Evolutionary conservation across 64 coral and sea anemone genomes (phyloP).

Genomic region (Montipora cactus): DNA sequence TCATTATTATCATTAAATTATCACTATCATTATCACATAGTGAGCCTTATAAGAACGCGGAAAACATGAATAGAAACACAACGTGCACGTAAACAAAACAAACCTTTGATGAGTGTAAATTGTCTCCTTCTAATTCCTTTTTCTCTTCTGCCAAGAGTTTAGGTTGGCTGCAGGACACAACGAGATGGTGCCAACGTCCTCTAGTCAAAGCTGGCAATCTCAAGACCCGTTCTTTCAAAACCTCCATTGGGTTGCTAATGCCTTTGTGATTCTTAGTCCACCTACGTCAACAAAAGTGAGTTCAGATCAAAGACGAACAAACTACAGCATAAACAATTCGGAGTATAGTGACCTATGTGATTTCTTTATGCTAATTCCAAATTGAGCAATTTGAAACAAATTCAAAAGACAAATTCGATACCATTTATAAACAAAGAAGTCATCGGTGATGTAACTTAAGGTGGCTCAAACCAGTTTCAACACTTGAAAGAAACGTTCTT

Average conservation of each 20-base stretch:
- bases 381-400: no score
- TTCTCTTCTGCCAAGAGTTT: slow-evolving; percentile 18
- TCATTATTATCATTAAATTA: no score
- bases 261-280: slow-evolving; percentile 71
- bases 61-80: not conserved
- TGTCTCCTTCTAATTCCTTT: not conserved
- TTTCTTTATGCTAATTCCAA: no score
- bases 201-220: slow-evolving; percentile 27
- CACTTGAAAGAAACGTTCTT: no score
- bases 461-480: no score
- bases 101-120: slow-evolving; percentile 10
- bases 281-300: not conserved
- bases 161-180: slow-evolving; percentile 48
- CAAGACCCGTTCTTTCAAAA: slow-evolving; percentile 51
- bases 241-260: slow-evolving; percentile 7
- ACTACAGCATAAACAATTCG: not conserved
- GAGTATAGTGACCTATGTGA: no score
- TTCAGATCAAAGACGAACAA: not conserved
- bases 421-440: no score
- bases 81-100: no score
- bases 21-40: no score
- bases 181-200: slow-evolving; percentile 68
- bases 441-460: no score
- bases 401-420: no score
- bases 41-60: no score